Percentiles rank a stretch among this genome's conserved stretches.
phyloP scores from a whole-genome alignment of 2,113 vertebrate genomes.

The Stigmatopora argus region DNA sequence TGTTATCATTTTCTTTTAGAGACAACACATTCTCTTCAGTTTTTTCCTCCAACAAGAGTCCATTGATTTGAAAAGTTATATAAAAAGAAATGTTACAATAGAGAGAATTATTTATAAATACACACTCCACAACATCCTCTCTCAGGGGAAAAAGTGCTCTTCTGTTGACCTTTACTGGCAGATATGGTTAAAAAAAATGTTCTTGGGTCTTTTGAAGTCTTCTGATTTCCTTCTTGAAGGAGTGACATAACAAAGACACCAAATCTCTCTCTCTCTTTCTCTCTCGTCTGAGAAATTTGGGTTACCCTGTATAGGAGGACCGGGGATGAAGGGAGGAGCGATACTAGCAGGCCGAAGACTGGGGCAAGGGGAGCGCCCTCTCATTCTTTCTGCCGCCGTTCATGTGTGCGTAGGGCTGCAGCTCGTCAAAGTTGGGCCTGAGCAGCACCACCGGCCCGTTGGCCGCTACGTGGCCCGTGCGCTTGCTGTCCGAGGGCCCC shows the following conservation, averaged over 20 bases:
- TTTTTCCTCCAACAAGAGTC: slow-evolving; percentile 33
- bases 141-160: slow-evolving; percentile 73
- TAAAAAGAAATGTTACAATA: slow-evolving; percentile 28
- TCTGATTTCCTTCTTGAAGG: slow-evolving; percentile 44
- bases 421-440: slow-evolving; percentile 85
- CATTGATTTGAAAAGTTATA: slow-evolving; percentile 39
- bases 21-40: slow-evolving; percentile 17
- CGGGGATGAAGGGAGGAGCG: slow-evolving; percentile 24
- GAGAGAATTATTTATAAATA: slow-evolving; percentile 61
- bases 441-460: slow-evolving; percentile 85
- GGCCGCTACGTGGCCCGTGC: slow-evolving; percentile 82
- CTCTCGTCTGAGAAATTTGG: slow-evolving; percentile 46
- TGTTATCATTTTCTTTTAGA: slow-evolving; percentile 46
- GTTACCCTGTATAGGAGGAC: slow-evolving; percentile 57
- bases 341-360: slow-evolving; percentile 97
- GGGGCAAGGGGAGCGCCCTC: slow-evolving; percentile 88
- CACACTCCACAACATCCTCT: slow-evolving; percentile 52
- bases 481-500: slow-evolving; percentile 74
- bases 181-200: slow-evolving; percentile 69
- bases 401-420: slow-evolving; percentile 96
- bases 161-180: slow-evolving; percentile 76
- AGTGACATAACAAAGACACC: slow-evolving; percentile 38
- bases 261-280: slow-evolving; percentile 6
- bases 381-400: slow-evolving; percentile 94
- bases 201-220: slow-evolving; percentile 44